Evolutionary conservation across 2,797 vertebrate species (phyloP).

Genomic region (Rhadinocentrus ornatus): DNA sequence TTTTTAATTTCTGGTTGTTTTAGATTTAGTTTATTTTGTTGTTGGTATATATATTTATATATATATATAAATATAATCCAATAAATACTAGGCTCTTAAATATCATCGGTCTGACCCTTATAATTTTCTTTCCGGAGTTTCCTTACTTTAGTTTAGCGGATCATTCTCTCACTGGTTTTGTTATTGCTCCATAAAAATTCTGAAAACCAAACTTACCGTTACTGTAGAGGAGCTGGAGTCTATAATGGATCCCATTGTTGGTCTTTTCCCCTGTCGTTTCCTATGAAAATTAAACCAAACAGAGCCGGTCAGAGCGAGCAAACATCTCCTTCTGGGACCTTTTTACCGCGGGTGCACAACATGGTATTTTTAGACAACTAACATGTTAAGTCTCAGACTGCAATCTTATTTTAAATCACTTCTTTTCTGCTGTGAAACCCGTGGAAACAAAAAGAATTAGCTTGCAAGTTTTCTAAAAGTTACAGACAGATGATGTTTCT

Average conservation of each 20-base stretch:
- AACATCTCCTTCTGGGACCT: constrained; percentile 59
- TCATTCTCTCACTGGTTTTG: constrained; percentile 46
- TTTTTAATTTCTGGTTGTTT: too few relatives aligned
- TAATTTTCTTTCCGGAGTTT: constrained; percentile 44
- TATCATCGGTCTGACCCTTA: constrained; percentile 11
- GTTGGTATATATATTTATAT: too few relatives aligned
- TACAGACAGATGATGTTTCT: background rate
- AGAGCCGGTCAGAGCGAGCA: constrained; percentile 56
- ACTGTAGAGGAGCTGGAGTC: constrained; percentile 95
- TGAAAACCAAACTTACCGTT: constrained; percentile 85
- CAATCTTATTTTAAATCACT: constrained; percentile 24
- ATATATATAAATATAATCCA: too few relatives aligned
- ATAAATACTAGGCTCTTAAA: background rate
- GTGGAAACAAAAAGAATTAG: background rate
- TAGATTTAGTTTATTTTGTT: too few relatives aligned
- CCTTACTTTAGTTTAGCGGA: constrained; percentile 26
- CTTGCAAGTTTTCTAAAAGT: background rate
- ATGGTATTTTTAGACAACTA: constrained; percentile 36
- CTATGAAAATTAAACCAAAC: constrained; percentile 81
- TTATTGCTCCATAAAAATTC: constrained; percentile 53
- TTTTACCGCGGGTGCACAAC: constrained; percentile 41
- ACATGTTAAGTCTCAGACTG: constrained; percentile 11
- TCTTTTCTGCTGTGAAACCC: background rate
- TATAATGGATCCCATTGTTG: constrained; percentile 97
- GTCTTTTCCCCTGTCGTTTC: constrained; percentile 96